Evolutionary conservation across 1,140 invertebrate genomes (phyloP), one percentile per base, ranked within the genome.

Genomic region (Drosophila obscura): DNA sequence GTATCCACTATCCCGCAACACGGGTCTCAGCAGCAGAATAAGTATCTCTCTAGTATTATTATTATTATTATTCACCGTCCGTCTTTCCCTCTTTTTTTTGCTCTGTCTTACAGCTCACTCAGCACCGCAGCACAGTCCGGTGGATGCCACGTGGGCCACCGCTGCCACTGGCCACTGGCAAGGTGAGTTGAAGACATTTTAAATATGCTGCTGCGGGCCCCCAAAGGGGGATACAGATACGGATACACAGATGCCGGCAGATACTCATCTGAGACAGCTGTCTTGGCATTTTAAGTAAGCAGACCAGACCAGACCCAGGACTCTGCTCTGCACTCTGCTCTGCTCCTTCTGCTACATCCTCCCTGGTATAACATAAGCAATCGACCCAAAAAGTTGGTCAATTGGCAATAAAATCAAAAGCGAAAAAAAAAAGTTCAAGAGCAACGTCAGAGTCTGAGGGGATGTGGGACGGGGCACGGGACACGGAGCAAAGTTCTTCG

Each of bases 401-500:
- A 87, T 82, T 87, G 82, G 83, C 82, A 87, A 87, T 87, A 87
- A 87, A 87, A 87, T 87, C 83, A 87, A 87, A 87, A 87, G 83
- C 82, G 78, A 87, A 39, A 71, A 84, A 35, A 74, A 84, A 82
- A 82, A 83, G 64, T 83, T 83, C 55, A 75, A 79, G 77, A 80
- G 72, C 72, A 80, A 69, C 60, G 67, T 57, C 59, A 62, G 55
- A 53, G 43, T 13, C 60, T 39, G 35, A 31, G 13, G 5, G 41
- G 41, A 22, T 4, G 13, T 5, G 26, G 24, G 35, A 1, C 22
- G 28, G 35, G 11, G 6, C 24, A 31, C 13, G 67, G 61, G 61
- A 60, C 49, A 57, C 35, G 58, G 60, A 51, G 56, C 45, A 87
- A 87, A 87, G 74, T 85, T 85, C 56, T 80, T 63, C 65, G 82